Conservation (phyloP, 92 coral and sea anemone species). For the Umimayanthus chanpuru region DNA sequence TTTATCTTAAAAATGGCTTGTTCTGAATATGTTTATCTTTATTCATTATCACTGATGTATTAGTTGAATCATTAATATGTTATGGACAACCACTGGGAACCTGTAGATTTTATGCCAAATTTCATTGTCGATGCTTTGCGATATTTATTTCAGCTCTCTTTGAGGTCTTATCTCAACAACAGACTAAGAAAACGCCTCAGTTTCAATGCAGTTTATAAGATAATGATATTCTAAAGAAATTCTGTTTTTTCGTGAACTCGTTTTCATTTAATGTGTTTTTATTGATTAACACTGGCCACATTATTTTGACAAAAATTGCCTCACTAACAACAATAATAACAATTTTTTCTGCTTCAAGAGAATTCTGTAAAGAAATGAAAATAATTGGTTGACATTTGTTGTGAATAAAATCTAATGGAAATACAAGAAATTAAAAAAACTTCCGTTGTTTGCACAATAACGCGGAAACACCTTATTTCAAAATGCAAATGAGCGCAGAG, state of each 20-base stretch:
- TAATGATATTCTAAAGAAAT: not conserved
- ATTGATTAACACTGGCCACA: not conserved
- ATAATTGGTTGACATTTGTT: not conserved
- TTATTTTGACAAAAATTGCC: not conserved
- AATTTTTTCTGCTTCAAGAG: not conserved
- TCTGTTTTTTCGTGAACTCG: not conserved
- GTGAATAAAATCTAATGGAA: not conserved
- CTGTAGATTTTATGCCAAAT: too few relatives aligned
- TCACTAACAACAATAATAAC: too few relatives aligned
- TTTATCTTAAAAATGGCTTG: too few relatives aligned
- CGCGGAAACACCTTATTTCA: not conserved
- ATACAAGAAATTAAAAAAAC: not conserved
- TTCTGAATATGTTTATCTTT: not conserved
- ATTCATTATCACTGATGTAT: not conserved
- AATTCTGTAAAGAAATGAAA: not conserved
- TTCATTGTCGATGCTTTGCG: not conserved
- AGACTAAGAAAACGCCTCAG: not conserved
- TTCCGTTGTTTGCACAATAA: not conserved
- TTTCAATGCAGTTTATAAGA: too few relatives aligned
- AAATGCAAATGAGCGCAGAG: slow-evolving; percentile 21
- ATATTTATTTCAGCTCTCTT: too few relatives aligned
- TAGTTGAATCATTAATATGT: not conserved
- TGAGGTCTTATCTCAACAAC: not conserved
- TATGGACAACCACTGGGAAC: not conserved
- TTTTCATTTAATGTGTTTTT: not conserved